Percentiles rank a stretch among this genome's conserved stretches.
These are phyloP conservation scores for Acromyrmex echinatior DNA, from an alignment of 1,140 invertebrate species.

Conservation along the genomic window DNA sequence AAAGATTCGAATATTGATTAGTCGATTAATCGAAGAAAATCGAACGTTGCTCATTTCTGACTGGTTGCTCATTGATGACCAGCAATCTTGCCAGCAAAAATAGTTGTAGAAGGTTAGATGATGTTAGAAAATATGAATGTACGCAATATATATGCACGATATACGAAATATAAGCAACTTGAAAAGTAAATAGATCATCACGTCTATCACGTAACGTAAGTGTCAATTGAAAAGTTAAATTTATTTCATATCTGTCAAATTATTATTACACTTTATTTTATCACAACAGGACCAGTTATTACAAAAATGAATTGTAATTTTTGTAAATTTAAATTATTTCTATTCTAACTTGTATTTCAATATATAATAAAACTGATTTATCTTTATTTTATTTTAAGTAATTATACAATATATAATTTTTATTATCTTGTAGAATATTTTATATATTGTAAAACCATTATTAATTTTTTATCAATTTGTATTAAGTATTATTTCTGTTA, in stretches of 20 bases:
- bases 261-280: constrained; percentile 9
- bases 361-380: constrained; percentile 3
- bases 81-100: background rate
- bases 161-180: constrained; percentile 49
- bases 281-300: background rate
- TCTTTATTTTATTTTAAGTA: background rate
- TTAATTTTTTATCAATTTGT: background rate
- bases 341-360: background rate
- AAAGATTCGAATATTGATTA: background rate
- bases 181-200: constrained; percentile 22
- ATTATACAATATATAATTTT: background rate
- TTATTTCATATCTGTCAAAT: background rate
- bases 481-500: constrained; percentile 2
- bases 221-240: background rate
- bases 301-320: background rate
- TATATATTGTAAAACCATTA: background rate
- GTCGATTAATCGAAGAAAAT: background rate
- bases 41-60: background rate
- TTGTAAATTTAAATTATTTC: background rate
- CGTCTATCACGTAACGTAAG: background rate
- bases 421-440: background rate
- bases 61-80: background rate
- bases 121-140: background rate
- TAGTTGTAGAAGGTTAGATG: constrained; percentile 6
- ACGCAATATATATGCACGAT: background rate